A percentile compares a stretch with the other conserved stretches of the same genome.
Conservation (phyloP, 1,140 invertebrate species). For the silkworm (Bombyx mori) region ASM3026992v2 NC_085109.1:5392001-5392500, state of each 20-base stretch:
- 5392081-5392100: not conserved
- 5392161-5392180: not conserved
- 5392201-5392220: conserved; percentile 37
- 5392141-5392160: not conserved
- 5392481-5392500: conserved; percentile 63
- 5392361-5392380: conserved; percentile 47
- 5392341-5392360: conserved; percentile 55
- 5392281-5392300: conserved; percentile 69
- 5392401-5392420: conserved; percentile 33
- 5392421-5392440: conserved; percentile 6
- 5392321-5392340: conserved; percentile 67
- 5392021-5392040: too few species aligned
- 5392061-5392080: not conserved
- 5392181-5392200: conserved; percentile 15
- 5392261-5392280: conserved; percentile 65
- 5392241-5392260: conserved; percentile 68
- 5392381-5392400: conserved; percentile 36
- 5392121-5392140: not conserved
- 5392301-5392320: conserved; percentile 61
- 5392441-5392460: conserved; percentile 14
- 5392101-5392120: not conserved
- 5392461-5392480: conserved; percentile 30
- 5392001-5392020: too few species aligned
- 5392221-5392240: conserved; percentile 49
- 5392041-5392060: too few species aligned